Evolutionary conservation across 2,888 invertebrate genomes (phyloP), one percentile per base, ranked within the genome.

Genomic region (Ophonus ardosiacus): DNA sequence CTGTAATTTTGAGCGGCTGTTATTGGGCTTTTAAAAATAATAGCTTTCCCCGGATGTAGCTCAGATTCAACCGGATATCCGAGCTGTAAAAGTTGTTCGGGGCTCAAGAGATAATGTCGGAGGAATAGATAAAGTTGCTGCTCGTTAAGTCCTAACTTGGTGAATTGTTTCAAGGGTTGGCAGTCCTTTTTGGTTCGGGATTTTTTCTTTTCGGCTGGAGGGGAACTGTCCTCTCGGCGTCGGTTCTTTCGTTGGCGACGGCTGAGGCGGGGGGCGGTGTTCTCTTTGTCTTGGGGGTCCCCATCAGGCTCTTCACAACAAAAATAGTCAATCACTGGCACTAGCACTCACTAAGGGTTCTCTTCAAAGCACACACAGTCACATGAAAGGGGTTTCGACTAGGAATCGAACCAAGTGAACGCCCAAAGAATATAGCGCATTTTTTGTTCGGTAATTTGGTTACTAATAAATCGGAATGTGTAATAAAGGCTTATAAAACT

Each of bases 1-100:
- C 65, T 76, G 71, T 7, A 57, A 85, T 59, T 38, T 7, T 86
- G 85, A 8, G 87, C 86, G 17, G 86, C 84, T n/a, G 63, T 86
- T 15, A 85, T 84, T 13, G 88, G 87, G 57, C 89, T 88, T 84
- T 94, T 94, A 89, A 94, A 94, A 82, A 95, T 93, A 87, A 95
- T 93, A 6, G 94, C 95, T 88, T 93, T 92, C 57, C 93, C 94
- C 1, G 94, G 94, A 87, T 93, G 92, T 8, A 92, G 90, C 76
- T 92, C 92, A 86, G 94, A 93, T 88, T 95, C 94, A 7, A 96
- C 92, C 0, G 97, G 97, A 89, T 95, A 97, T 0, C 97, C 96
- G 86, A 95, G 92, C 10, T 93, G 92, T 87, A 94, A 92, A 90
- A 96, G 92, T 86, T 94, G 93, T 87, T 94, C 93, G 7, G 92